A percentile compares a stretch with the other conserved stretches of the same genome.
Conservation (phyloP, 2,797 vertebrate species). For the Somateria mollissima region DNA sequence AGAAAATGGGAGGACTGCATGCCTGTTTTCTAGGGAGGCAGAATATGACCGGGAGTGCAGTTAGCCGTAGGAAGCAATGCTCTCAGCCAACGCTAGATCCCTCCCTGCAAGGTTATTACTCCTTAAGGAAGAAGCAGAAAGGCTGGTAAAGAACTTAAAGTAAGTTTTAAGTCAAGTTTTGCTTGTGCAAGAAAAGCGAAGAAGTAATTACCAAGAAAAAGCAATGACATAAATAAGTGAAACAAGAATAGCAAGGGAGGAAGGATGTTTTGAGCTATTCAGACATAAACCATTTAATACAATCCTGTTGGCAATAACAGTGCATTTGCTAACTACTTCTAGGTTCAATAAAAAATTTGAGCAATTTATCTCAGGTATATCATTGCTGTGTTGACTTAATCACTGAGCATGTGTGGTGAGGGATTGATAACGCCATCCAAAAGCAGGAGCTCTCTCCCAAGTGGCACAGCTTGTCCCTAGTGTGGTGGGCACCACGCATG, state of each 20-base stretch:
- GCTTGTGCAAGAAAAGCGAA: neutral
- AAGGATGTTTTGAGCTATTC: neutral
- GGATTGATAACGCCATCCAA: neutral
- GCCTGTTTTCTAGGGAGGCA: neutral
- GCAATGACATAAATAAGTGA: neutral
- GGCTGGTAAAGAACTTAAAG: neutral
- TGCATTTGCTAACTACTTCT: neutral
- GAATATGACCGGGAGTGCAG: neutral
- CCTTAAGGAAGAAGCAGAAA: slow-evolving; percentile 1
- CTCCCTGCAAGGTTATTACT: neutral
- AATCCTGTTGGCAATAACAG: neutral
- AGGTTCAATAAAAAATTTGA: neutral
- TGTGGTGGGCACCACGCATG: neutral
- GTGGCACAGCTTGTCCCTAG: neutral
- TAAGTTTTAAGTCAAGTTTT: neutral
- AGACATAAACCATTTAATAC: neutral
- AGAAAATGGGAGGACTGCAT: neutral
- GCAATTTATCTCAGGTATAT: neutral
- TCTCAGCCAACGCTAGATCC: neutral
- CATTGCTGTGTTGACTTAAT: neutral
- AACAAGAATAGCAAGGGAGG: neutral
- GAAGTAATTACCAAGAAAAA: neutral
- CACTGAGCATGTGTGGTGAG: accelerated
- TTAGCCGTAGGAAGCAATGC: neutral
- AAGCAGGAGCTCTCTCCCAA: neutral